A percentile compares a stretch with the other conserved stretches of the same genome.
Conservation (phyloP, 2,888 invertebrate genomes). For the Ormyrus thymus region DNA sequence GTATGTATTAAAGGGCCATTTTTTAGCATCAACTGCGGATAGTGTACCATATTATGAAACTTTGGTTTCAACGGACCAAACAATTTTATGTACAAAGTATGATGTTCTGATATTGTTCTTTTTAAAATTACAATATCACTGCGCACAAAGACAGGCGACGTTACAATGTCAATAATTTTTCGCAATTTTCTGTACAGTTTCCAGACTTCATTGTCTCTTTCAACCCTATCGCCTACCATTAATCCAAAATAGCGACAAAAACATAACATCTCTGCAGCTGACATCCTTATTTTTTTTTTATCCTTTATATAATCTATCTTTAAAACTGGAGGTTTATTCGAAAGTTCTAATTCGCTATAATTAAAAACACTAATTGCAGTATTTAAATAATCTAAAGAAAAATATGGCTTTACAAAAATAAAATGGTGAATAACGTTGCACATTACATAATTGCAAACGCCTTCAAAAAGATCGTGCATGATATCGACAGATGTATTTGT, state of each 20-base stretch:
- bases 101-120: conserved; percentile 8
- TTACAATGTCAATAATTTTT: background rate
- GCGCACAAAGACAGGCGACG: background rate
- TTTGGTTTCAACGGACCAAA: background rate
- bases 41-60: conserved; percentile 23
- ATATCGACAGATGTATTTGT: conserved; percentile 49
- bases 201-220: background rate
- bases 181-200: conserved; percentile 3
- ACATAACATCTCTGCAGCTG: background rate
- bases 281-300: background rate
- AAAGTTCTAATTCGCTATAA: too few relatives aligned
- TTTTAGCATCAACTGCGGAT: background rate
- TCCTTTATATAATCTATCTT: background rate
- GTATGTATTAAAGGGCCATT: conserved; percentile 12
- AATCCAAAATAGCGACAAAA: conserved; percentile 3
- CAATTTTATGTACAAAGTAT: background rate
- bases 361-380: too few relatives aligned
- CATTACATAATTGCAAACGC: conserved; percentile 3
- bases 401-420: too few relatives aligned
- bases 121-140: background rate
- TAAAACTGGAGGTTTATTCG: too few relatives aligned
- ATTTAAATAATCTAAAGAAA: too few relatives aligned
- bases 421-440: too few relatives aligned
- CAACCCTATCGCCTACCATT: background rate
- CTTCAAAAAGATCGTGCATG: conserved; percentile 49